Evolutionary conservation across 1,140 invertebrate genomes (phyloP).

Genomic region (Heliothis subflexa): DNA sequence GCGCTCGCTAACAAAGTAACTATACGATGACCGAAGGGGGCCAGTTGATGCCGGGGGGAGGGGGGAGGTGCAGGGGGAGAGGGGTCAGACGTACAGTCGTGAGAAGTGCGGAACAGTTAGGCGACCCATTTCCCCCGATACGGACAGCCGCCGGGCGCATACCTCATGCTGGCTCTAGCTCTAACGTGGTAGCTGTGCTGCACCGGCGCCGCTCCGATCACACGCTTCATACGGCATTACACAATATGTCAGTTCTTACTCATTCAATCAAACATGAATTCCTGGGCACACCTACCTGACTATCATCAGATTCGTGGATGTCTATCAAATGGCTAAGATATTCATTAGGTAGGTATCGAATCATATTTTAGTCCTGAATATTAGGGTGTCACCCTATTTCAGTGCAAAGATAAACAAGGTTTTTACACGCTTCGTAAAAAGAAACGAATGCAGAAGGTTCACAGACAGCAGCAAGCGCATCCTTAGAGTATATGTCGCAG

Average conservation of each 20-base stretch:
- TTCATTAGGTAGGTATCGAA: no score
- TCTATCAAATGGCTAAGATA: no score
- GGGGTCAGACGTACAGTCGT: neutral
- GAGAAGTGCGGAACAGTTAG: constrained; percentile 13
- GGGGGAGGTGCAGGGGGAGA: neutral
- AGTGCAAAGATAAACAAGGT: no score
- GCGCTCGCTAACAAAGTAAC: no score
- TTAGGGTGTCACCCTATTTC: neutral
- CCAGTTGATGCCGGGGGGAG: neutral
- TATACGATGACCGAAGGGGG: neutral
- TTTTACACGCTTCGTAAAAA: neutral
- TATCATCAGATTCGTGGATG: no score
- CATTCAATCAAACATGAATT: no score
- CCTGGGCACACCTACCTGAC: no score
- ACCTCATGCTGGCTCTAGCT: neutral
- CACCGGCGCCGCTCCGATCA: no score
- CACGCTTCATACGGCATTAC: no score
- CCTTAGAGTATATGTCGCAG: no score
- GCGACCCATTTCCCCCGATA: constrained; percentile 4
- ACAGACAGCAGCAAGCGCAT: neutral
- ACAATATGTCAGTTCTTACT: no score
- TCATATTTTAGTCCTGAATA: neutral
- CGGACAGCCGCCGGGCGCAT: neutral
- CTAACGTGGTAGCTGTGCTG: neutral
- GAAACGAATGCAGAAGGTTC: neutral